phyloP scores from a whole-genome alignment of 2,113 vertebrate genomes.

The Rynchops niger region DNA sequence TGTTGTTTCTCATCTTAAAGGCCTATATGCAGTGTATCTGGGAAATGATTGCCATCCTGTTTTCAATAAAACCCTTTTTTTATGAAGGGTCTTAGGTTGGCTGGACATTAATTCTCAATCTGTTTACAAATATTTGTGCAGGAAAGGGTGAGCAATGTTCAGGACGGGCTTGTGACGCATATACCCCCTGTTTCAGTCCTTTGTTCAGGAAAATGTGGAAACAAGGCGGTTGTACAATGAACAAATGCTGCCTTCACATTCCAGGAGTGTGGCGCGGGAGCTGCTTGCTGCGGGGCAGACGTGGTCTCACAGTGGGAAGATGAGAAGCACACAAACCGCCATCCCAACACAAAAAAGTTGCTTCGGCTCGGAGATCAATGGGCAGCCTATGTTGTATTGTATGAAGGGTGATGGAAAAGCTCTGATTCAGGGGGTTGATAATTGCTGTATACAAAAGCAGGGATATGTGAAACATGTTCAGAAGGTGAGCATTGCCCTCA shows the following conservation, averaged over 20 bases:
- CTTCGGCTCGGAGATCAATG: background rate
- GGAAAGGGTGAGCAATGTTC: constrained; percentile 11
- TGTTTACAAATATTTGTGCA: constrained; percentile 56
- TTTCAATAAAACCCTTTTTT: constrained; percentile 29
- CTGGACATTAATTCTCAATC: background rate
- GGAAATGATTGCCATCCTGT: constrained; percentile 67
- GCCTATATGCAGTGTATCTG: background rate
- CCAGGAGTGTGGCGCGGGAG: background rate
- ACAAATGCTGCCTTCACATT: background rate
- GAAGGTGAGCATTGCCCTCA: background rate
- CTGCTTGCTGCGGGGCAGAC: background rate
- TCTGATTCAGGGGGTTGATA: background rate
- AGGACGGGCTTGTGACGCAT: constrained; percentile 36
- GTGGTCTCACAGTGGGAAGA: background rate
- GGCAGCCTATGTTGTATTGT: background rate
- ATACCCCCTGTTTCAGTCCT: background rate
- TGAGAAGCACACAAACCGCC: background rate
- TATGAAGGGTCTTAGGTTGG: background rate
- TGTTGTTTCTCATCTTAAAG: constrained; percentile 9
- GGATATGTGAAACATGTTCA: background rate
- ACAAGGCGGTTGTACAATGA: background rate
- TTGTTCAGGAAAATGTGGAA: constrained; percentile 42
- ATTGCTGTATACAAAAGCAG: fast-evolving
- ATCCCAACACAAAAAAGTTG: background rate
- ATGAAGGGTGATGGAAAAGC: background rate